These are phyloP conservation scores for Drosophila pruinosa DNA, from an alignment of 1,140 invertebrate genomes.

Conservation along the genomic window DNA sequence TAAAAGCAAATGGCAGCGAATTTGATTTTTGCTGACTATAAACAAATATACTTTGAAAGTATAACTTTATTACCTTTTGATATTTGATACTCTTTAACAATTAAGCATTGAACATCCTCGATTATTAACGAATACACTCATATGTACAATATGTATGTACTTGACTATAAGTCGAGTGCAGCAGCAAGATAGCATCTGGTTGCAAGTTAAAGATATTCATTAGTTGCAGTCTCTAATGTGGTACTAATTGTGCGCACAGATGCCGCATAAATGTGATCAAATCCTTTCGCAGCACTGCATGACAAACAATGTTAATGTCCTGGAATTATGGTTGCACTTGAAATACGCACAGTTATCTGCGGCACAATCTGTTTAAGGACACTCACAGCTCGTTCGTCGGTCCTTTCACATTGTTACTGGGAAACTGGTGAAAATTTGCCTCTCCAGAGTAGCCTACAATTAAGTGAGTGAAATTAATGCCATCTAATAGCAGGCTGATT, in stretches of 20 bases:
- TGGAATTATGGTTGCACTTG: background rate
- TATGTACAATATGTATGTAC: background rate
- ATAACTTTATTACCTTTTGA: too few species aligned
- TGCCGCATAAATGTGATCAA: background rate
- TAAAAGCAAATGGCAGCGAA: too few species aligned
- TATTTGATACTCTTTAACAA: too few species aligned
- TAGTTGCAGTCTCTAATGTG: background rate
- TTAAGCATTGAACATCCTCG: too few species aligned
- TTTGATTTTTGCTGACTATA: too few species aligned
- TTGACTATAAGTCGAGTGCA: background rate
- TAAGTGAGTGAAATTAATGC: constrained; percentile 37
- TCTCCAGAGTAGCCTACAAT: background rate
- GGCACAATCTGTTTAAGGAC: background rate
- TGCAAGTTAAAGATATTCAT: background rate
- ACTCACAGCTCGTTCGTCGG: background rate
- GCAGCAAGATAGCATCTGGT: background rate
- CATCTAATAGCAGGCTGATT: constrained; percentile 21
- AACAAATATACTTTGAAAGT: too few species aligned
- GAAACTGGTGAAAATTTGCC: background rate
- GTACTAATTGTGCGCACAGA: background rate
- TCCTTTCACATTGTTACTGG: background rate
- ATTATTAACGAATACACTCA: too few species aligned
- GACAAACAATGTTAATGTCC: background rate
- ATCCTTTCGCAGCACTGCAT: background rate
- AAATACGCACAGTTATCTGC: background rate